Evolutionary conservation across 2,113 vertebrate genomes (phyloP).

Genomic region (Platysteira castanea): DNA sequence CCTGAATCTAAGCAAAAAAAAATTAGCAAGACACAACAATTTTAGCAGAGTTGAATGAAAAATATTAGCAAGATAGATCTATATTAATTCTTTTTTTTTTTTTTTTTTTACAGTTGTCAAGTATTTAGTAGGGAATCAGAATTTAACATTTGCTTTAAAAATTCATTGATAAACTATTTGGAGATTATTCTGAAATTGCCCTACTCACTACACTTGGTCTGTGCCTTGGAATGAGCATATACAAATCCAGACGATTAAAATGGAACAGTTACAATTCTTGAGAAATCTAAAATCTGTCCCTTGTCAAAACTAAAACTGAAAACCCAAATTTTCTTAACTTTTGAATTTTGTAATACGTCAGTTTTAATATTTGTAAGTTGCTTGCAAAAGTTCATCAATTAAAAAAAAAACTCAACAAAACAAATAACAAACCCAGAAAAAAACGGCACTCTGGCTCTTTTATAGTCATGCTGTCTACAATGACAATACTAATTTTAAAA

Average conservation of each 20-base stretch:
- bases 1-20: background rate
- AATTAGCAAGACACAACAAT: background rate
- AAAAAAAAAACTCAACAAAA: accelerated
- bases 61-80: background rate
- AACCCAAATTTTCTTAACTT: background rate
- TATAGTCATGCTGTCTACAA: background rate
- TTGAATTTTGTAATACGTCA: background rate
- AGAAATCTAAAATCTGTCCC: background rate
- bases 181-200: background rate
- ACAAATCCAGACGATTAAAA: background rate
- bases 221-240: background rate
- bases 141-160: background rate
- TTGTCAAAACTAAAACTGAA: background rate
- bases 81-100: background rate
- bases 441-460: background rate
- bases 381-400: background rate
- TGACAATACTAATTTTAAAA: background rate
- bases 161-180: background rate
- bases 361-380: background rate
- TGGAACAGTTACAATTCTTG: background rate
- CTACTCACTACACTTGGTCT: background rate
- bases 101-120: background rate
- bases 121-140: background rate
- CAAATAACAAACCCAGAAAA: background rate
- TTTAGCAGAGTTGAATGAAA: background rate